These are phyloP conservation scores for Gymnosoma rotundatum DNA, from an alignment of 2,888 invertebrate genomes.

Conservation along the genomic window DNA sequence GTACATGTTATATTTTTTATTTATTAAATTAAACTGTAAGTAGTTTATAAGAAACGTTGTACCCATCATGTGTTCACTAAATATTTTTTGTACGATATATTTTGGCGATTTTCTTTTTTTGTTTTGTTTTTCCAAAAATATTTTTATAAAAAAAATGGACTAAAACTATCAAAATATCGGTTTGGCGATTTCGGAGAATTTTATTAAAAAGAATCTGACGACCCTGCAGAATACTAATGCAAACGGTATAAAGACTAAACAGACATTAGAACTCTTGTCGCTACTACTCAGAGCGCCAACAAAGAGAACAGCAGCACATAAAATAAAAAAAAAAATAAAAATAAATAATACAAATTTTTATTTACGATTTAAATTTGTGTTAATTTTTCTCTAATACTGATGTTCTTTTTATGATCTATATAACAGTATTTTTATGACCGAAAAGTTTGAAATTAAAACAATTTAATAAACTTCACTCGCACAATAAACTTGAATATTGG, in stretches of 20 bases:
- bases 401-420: slow-evolving; percentile 67
- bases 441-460: slow-evolving; percentile 63
- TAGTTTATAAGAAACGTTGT: no score
- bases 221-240: not conserved
- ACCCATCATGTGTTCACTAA: no score
- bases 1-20: no score
- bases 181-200: no score
- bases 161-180: no score
- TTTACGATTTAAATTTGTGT: slow-evolving; percentile 62
- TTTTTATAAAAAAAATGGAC: no score
- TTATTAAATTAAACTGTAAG: no score
- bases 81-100: no score
- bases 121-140: no score
- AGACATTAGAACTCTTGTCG: slow-evolving; percentile 13
- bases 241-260: slow-evolving; percentile 1
- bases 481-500: slow-evolving; percentile 22
- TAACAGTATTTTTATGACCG: slow-evolving; percentile 62
- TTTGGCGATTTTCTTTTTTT: no score
- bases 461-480: slow-evolving; percentile 46
- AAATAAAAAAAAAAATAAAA: not conserved
- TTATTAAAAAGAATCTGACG: no score
- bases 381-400: slow-evolving; percentile 55
- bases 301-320: not conserved
- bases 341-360: slow-evolving; percentile 13
- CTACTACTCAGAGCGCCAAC: not conserved